Percentiles rank a stretch among this genome's conserved stretches.
phyloP scores from a whole-genome alignment of 2,797 vertebrate genomes.

The Sarcoramphus papa region DNA sequence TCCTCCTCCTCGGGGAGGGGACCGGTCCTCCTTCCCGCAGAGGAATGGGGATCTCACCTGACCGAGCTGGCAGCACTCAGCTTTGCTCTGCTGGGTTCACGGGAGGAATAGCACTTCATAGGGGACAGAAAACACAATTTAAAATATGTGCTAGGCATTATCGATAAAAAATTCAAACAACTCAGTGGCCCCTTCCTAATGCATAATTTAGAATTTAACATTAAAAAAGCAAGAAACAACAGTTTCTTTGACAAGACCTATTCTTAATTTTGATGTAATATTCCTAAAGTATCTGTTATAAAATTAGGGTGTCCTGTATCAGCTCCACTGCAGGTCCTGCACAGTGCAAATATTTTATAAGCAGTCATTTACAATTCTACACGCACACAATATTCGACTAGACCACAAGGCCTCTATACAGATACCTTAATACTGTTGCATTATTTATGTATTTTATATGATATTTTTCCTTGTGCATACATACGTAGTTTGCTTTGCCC shows the following conservation, averaged over 20 bases:
- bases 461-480: neutral
- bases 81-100: neutral
- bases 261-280: neutral
- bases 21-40: no score
- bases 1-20: neutral
- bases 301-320: accelerated
- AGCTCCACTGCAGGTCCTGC: neutral
- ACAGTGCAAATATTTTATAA: neutral
- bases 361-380: neutral
- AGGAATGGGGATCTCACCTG: no score
- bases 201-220: neutral
- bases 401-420: neutral
- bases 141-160: accelerated
- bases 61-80: neutral
- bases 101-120: accelerated
- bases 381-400: neutral
- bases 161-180: no score
- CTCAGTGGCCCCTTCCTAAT: neutral
- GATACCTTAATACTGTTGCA: neutral
- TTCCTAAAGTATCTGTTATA: no score
- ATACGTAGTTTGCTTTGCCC: neutral
- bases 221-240: neutral
- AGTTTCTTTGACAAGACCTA: neutral
- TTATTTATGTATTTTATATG: neutral
- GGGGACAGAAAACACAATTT: neutral